phyloP scores from a whole-genome alignment of 2,888 invertebrate genomes.

The Atethmia centrago region DNA sequence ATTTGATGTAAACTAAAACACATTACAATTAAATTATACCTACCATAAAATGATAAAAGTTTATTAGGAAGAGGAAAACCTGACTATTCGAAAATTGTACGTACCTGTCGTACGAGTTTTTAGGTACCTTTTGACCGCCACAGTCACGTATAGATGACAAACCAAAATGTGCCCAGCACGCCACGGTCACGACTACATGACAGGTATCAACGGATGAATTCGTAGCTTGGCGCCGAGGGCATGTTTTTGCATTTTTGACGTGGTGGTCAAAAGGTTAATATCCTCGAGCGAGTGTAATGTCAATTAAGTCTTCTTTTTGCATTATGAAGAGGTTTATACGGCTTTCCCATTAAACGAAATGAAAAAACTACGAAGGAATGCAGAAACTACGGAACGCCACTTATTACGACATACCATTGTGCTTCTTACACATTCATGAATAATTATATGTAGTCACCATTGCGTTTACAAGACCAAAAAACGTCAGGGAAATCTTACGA shows the following conservation, averaged over 20 bases:
- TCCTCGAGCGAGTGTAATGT: background rate
- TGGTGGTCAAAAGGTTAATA: too few species aligned
- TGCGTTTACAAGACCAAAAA: background rate
- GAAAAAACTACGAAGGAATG: conserved; percentile 15
- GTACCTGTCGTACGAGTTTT: background rate
- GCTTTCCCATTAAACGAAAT: conserved; percentile 1
- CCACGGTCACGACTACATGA: too few species aligned
- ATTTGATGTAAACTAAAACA: background rate
- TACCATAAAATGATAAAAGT: too few species aligned
- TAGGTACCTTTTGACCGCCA: too few species aligned
- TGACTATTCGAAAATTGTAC: background rate
- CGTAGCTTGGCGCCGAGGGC: too few species aligned
- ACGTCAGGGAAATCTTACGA: background rate
- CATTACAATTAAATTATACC: background rate
- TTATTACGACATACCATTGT: conserved; percentile 9
- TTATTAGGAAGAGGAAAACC: background rate
- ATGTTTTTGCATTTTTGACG: too few species aligned
- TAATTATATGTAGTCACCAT: background rate
- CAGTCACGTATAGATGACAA: too few species aligned
- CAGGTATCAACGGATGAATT: too few species aligned
- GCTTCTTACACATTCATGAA: conserved; percentile 16
- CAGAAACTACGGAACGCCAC: conserved; percentile 18
- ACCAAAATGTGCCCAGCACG: too few species aligned
- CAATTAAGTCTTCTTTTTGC: background rate
- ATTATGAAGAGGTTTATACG: too few species aligned